Base-by-base conservation (phyloP, 2,797 vertebrate species). In the Centroberyx gerrardi region DNA sequence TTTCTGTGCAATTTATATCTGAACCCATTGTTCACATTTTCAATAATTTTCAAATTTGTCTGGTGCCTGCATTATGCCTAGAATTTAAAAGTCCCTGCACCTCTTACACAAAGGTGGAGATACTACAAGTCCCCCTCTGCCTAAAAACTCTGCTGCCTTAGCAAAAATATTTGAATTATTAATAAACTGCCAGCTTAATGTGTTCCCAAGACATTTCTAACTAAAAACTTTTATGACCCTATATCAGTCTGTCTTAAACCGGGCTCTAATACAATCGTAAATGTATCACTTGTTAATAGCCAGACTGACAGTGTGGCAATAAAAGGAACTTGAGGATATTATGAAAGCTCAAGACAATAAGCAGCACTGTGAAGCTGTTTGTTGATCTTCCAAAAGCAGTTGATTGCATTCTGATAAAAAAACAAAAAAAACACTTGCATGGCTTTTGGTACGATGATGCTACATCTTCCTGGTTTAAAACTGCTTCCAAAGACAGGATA, bases 241-340 rank as follows among this genome's bases (percentile, higher is more conserved):
- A 51, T 7, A 76, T 66, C 44, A 58, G 29, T 69, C 61, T 52
- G 72, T 58, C 70, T 79, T 74, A 68, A 80, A 82, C 68, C n/a
- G 61, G 70, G 48, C 18, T 12, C 65, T 61, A 56, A 71, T 62
- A 74, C 64, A 7, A 58, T 76, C 33, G 49, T 70, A 80, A 88
- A 78, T 33, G 55, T 74, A 85, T 80, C 36, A 77, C 60, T 80
- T 78, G 5, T 28, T 51, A 60, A 66, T 59, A 65, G 62, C 42
- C 62, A 18, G n/a, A 61, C 38, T 22, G 48, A 80, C 70, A 74
- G 60, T 81, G 70, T 70, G 71, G 68, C 66, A 78, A 83, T 88
- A 84, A 87, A 87, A 84, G 79, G 4, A 78, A 69, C 40, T 75
- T 63, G 49, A 68, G 2, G 58, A 80, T 52, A 77, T 79, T 66